Evolutionary conservation across 2,797 vertebrate species (phyloP), one percentile per base, ranked within the genome.

Genomic region (Notamacropus eugenii): DNA sequence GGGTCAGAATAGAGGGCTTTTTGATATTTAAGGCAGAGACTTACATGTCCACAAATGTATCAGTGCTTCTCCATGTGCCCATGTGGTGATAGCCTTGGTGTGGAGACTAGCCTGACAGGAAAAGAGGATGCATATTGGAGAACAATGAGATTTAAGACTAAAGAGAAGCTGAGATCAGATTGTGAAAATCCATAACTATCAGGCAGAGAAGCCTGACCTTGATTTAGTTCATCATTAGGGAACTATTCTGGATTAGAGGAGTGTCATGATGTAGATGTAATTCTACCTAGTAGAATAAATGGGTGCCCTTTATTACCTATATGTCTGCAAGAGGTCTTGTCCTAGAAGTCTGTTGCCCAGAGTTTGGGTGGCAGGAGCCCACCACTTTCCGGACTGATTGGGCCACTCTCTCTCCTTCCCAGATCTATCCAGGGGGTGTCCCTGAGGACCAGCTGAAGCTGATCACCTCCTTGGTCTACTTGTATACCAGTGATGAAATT

Each of bases 401-500:
- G 1, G 5, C 59, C 62, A 12, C 40, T 29, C 0, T 0, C 50
- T 10, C 90, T 2, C 16, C 19, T 3, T 91, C 28, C 0, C 97
- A 99, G 98, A 2, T 91, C 54, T 98, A 97, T 96, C 97, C 97
- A 0, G 0, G 0, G 0, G 97, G 96, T 5, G 24, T 98, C n/a
- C 98, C 98, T 0, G 98, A 98, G 54, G 40, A 97, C 62, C 97
- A 98, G 96, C 97, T 99, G 90, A 67, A 5, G 62, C 54, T 92
- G 29, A 67, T 98, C 3, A 59, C 98, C 67, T 0, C 0, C 0
- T 91, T 98, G 90, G 94, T 97, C 34, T 94, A 50, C 54, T 95
- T 34, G 46, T 99, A 98, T 97, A 90, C 98, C 0, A 14, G 0
- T 0, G 1, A 74, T 0, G 98, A 99, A 97, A 98, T 98, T 50